Evolutionary conservation across 2,113 vertebrate genomes (phyloP).

Genomic region (Ictalurus punctatus): DNA sequence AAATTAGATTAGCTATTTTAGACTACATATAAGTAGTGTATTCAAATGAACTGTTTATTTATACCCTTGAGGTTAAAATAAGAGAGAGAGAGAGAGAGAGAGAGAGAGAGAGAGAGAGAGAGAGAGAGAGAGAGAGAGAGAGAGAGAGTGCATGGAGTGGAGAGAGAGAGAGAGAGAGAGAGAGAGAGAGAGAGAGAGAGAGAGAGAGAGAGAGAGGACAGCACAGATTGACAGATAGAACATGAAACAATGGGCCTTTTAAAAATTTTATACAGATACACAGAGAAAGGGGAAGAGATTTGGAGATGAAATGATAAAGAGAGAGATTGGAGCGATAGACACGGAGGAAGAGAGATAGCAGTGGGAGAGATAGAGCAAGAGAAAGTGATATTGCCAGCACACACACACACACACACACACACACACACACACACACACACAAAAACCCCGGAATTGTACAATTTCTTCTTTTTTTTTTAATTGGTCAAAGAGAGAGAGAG

Average conservation of each 20-base stretch:
- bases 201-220: constrained; percentile 24
- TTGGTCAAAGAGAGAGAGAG: constrained; percentile 48
- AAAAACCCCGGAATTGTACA: constrained; percentile 69
- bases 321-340: constrained; percentile 53
- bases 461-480: constrained; percentile 60
- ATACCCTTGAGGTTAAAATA: constrained; percentile 24
- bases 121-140: constrained; percentile 29
- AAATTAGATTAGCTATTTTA: constrained; percentile 28
- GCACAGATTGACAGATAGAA: constrained; percentile 68
- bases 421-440: background rate
- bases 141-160: constrained; percentile 40
- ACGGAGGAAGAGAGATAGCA: constrained; percentile 56
- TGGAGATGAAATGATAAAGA: constrained; percentile 71
- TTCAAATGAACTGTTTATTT: constrained; percentile 32
- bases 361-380: constrained; percentile 55
- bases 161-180: constrained; percentile 13
- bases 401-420: too few relatives aligned
- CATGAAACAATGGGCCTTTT: constrained; percentile 73
- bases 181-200: constrained; percentile 22
- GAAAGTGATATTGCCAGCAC: constrained; percentile 58
- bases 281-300: constrained; percentile 68
- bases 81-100: constrained; percentile 33
- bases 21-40: background rate
- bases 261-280: constrained; percentile 66
- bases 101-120: constrained; percentile 1